Evolutionary conservation across 2,113 vertebrate species (phyloP), one percentile per base, ranked within the genome.

Genomic region (Prietella phreatophila): DNA sequence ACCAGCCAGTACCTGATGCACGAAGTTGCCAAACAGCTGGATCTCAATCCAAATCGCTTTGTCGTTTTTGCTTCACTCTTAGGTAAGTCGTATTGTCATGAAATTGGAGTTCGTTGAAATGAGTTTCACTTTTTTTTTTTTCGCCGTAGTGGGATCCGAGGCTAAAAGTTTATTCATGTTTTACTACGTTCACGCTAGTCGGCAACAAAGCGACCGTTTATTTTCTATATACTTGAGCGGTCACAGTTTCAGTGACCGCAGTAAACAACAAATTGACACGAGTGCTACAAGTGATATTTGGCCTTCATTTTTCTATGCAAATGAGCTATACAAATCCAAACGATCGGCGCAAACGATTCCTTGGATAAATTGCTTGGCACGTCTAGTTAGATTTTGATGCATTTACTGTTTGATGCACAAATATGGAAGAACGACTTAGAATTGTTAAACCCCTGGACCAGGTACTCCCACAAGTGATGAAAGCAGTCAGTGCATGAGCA

Each of bases 1-100:
- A 98, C 97, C 94, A 97, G 96, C 96, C 97, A 98, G 92, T 99
- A 97, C 93, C 96, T 99, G 95, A 97, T 99, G 97, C 97, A 98
- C 33, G 97, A 98, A 93, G 97, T 99, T 92, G 97, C 98, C 92
- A 97, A 97, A 95, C 97, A 98, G 95, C 96, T 99, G 90, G 96
- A 98, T 93, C 97, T 99, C 93, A 97, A 97, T 93, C 97, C 97
- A 91, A 97, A 96, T 91, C 96, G 96, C 88, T 99, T 98, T 94
- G 96, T 97, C 93, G 96, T 99, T 93, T 99, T 99, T 91, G 97
- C 97, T 91, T 97, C 97, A 93, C 96, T 99, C 91, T 96, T 99
- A 96, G 98, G 98, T 99, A 94, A 89, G 96, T 94, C 56, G 10
- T 56, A 3, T 14, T 13, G 33, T 61, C 14, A 4, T 33, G 15